phyloP scores from a whole-genome alignment of 2,797 vertebrate species.

The Chelmon rostratus region DNA sequence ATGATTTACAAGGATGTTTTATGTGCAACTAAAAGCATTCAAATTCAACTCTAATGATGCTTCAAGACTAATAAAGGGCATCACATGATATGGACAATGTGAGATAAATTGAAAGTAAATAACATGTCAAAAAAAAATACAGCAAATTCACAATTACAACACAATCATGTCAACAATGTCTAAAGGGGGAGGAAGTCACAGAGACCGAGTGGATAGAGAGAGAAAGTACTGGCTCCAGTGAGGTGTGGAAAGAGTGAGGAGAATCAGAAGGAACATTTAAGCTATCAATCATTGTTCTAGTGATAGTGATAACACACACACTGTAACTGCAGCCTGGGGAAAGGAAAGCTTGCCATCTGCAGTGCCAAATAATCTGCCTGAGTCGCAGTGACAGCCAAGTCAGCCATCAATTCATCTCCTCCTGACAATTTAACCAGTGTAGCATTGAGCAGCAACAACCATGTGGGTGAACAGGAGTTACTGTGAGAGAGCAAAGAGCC shows the following conservation, averaged over 20 bases:
- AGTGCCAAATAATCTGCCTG: constrained; percentile 24
- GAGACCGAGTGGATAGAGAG: neutral
- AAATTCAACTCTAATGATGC: neutral
- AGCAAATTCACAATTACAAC: neutral
- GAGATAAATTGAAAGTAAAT: neutral
- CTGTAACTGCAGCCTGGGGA: constrained; percentile 24
- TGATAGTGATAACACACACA: constrained; percentile 19
- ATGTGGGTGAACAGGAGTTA: constrained; percentile 36
- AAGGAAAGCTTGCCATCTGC: constrained; percentile 18
- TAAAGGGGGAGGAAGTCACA: constrained; percentile 7
- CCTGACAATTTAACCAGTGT: constrained; percentile 44
- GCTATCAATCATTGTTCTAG: constrained; percentile 34
- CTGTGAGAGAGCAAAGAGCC: neutral
- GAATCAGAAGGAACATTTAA: constrained; percentile 13
- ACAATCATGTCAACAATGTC: neutral
- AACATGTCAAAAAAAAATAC: neutral
- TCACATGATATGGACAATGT: neutral
- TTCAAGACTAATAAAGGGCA: neutral
- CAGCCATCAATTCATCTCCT: constrained; percentile 50
- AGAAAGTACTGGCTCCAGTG: constrained; percentile 6
- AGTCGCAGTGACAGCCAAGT: constrained; percentile 42
- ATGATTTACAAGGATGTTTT: neutral
- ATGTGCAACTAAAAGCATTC: neutral
- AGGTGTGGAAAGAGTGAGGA: constrained; percentile 18
- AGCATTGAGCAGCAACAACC: constrained; percentile 37